These are phyloP conservation scores for Diplolepis rosae DNA, from an alignment of 2,888 invertebrate species.

Conservation along the genomic window DNA sequence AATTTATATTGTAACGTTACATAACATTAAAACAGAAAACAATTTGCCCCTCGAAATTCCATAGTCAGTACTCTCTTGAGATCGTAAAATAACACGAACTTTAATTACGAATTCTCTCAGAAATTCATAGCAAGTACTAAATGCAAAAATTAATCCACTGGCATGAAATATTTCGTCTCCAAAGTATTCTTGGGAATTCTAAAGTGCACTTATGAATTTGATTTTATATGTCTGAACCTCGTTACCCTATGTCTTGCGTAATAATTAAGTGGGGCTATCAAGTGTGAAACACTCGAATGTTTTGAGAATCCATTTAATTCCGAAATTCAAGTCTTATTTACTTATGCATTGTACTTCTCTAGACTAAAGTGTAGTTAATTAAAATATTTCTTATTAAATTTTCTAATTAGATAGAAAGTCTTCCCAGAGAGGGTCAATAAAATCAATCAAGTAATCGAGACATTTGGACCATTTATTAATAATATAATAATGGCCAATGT, in stretches of 20 bases:
- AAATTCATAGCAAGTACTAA: not conserved
- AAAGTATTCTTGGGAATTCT: constrained; percentile 20
- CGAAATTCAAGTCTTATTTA: too few relatives aligned
- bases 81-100: not conserved
- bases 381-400: too few relatives aligned
- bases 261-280: not conserved
- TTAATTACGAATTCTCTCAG: constrained; percentile 9
- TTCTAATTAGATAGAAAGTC: too few relatives aligned
- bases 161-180: constrained; percentile 2
- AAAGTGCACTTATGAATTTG: constrained; percentile 19
- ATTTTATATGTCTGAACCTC: constrained; percentile 1
- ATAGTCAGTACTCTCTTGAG: too few relatives aligned
- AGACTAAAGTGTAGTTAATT: too few relatives aligned
- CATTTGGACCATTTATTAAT: too few relatives aligned
- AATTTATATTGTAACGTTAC: too few relatives aligned
- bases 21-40: not conserved
- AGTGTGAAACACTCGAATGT: constrained; percentile 1
- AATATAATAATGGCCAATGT: too few relatives aligned
- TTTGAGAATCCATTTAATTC: not conserved
- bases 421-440: too few relatives aligned
- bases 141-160: not conserved
- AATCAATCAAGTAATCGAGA: too few relatives aligned
- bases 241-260: not conserved
- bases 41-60: too few relatives aligned
- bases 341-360: too few relatives aligned